Conservation (phyloP, 1,140 invertebrate species). For the Micrasema minimum region DNA sequence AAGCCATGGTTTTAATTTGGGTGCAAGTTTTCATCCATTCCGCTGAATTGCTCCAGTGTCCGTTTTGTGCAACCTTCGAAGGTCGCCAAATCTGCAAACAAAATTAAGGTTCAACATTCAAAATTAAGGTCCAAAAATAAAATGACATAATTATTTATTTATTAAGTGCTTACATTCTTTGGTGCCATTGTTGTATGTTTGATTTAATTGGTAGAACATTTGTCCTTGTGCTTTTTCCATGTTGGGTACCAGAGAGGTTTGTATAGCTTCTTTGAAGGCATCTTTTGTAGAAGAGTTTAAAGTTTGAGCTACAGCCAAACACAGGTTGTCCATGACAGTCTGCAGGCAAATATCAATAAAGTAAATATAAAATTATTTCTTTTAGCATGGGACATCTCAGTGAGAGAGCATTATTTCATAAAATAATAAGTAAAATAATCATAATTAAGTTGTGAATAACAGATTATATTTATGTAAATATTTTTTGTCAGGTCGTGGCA, state of each 20-base stretch:
- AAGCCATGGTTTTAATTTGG: slow-evolving; percentile 38
- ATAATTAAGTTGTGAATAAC: too few species aligned
- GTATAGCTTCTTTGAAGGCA: slow-evolving; percentile 80
- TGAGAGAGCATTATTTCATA: too few species aligned
- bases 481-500: too few species aligned
- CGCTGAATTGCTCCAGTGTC: slow-evolving; percentile 35
- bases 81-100: slow-evolving; percentile 63
- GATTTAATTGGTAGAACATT: slow-evolving; percentile 90
- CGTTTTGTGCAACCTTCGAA: slow-evolving; percentile 61
- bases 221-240: slow-evolving; percentile 86
- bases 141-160: neutral
- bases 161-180: slow-evolving; percentile 81
- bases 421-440: too few species aligned
- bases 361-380: slow-evolving; percentile 2
- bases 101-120: neutral
- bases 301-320: slow-evolving; percentile 73
- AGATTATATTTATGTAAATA: too few species aligned
- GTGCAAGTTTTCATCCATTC: slow-evolving; percentile 42
- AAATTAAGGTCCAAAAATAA: neutral
- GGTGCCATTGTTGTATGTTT: slow-evolving; percentile 85
- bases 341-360: slow-evolving; percentile 56
- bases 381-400: too few species aligned
- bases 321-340: slow-evolving; percentile 80
- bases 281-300: slow-evolving; percentile 74
- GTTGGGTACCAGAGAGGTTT: slow-evolving; percentile 78